Evolutionary conservation across 2,113 vertebrate species (phyloP), one percentile per base, ranked within the genome.

Genomic region (Arenaria interpres): DNA sequence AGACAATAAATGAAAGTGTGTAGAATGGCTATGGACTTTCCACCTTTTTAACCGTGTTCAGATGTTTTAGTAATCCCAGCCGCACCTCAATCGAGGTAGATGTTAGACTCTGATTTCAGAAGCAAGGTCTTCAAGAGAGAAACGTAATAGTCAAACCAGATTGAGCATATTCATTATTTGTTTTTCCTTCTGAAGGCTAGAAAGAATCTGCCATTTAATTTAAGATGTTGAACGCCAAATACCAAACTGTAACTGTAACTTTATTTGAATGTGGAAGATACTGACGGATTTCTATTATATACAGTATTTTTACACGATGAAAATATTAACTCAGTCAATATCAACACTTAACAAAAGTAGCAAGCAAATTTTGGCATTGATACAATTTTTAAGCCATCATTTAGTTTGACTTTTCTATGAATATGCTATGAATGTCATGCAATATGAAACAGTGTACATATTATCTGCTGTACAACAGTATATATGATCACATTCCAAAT

Each of bases 1-100:
- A 99, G 99, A 99, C 99, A 99, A 99, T 99, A 99, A 99, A 99
- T 99, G 99, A 99, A 99, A 99, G 99, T 99, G 99, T 99, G 98
- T 98, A 98, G 98, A 98, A 98, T 98, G 98, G 98, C 98, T 98
- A 97, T 98, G 97, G 98, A 97, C 97, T 98, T 98, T 95, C 97
- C 98, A 98, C 97, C 98, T 98, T 98, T 98, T 98, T 98, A 98
- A 98, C 98, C 7, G 97, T 98, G 98, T 98, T 98, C 93, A 95
- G 93, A 88, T 95, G 96, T 94, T 90, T 94, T 97, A 94, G 91
- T 97, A 45, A 94, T 83, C 90, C 95, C 95, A 97, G 96, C 82
- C 1, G 1, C 96, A 90, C 96, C 77, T 91, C 95, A 74, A 45
- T 37, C 0, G 83, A 97, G 95, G 94, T 23, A 27, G 87, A 89